Percentiles rank a stretch among this genome's conserved stretches.
These are phyloP conservation scores for Tinea pellionella DNA, from an alignment of 2,888 invertebrate species.

Conservation along the genomic window DNA sequence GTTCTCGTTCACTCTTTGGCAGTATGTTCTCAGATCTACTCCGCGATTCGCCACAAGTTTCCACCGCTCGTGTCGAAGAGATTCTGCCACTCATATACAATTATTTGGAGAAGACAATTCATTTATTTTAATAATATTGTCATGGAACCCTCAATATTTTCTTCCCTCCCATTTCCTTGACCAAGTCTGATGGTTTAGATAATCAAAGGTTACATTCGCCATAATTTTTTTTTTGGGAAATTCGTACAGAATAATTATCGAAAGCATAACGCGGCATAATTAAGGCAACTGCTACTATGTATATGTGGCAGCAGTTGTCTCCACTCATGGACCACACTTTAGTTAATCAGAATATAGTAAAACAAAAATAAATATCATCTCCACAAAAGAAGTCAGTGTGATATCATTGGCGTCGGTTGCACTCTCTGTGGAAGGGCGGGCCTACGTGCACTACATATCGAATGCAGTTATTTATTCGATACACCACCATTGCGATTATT, in stretches of 20 bases:
- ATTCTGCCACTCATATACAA: background rate
- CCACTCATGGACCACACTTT: background rate
- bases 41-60: slow-evolving; percentile 8
- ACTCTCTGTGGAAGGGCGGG: slow-evolving; percentile 34
- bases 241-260: no score
- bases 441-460: slow-evolving; percentile 41
- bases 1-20: background rate
- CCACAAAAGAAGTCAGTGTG: background rate
- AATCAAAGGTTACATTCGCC: no score
- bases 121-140: background rate
- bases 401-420: slow-evolving; percentile 21
- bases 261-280: no score
- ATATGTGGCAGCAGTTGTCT: no score
- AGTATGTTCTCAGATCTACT: slow-evolving; percentile 8
- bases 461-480: slow-evolving; percentile 41
- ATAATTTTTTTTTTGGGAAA: no score
- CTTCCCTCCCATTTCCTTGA: no score
- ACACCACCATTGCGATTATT: slow-evolving; percentile 35
- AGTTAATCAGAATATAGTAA: background rate
- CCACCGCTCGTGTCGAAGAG: slow-evolving; percentile 9
- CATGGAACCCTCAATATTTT: no score
- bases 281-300: no score
- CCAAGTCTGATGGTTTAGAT: no score
- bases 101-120: background rate
- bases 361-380: background rate